Evolutionary conservation across 2,797 vertebrate species (phyloP).

Genomic region (Sebastes kiyomatsui): DNA sequence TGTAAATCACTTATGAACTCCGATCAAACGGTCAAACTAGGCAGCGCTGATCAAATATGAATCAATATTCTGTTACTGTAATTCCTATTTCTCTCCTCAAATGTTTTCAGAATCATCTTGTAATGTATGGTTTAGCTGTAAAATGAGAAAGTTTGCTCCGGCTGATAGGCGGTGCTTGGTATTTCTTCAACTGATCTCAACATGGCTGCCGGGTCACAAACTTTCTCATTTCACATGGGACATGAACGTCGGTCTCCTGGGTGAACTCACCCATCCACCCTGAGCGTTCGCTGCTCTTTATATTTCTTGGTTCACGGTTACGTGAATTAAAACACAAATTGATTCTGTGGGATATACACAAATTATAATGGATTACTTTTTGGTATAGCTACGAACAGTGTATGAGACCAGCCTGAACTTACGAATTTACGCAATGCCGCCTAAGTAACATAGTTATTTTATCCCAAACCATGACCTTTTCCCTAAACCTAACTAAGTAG

Average conservation of each 20-base stretch:
- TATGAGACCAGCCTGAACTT: not conserved
- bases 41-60: too few species aligned
- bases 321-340: not conserved
- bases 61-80: too few species aligned
- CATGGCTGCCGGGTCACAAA: too few species aligned
- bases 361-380: not conserved
- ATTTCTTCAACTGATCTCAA: too few species aligned
- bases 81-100: too few species aligned
- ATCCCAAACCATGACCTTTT: not conserved
- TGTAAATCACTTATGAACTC: too few species aligned
- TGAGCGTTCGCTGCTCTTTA: not conserved
- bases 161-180: too few species aligned
- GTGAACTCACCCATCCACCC: not conserved
- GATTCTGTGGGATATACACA: accelerated
- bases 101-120: too few species aligned
- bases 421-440: not conserved
- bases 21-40: too few species aligned
- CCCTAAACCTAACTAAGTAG: not conserved
- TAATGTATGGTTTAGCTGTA: too few species aligned
- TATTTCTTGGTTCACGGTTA: not conserved
- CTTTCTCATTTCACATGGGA: not conserved
- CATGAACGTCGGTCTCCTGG: not conserved
- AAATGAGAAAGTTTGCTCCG: too few species aligned
- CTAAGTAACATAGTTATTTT: too few species aligned
- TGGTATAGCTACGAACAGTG: not conserved